A percentile compares a stretch with the other conserved stretches of the same genome.
Evolutionary conservation across 53 echinoderm and acorn worm genomes (phyloP).

Genomic region (Stichopus horrens): DNA sequence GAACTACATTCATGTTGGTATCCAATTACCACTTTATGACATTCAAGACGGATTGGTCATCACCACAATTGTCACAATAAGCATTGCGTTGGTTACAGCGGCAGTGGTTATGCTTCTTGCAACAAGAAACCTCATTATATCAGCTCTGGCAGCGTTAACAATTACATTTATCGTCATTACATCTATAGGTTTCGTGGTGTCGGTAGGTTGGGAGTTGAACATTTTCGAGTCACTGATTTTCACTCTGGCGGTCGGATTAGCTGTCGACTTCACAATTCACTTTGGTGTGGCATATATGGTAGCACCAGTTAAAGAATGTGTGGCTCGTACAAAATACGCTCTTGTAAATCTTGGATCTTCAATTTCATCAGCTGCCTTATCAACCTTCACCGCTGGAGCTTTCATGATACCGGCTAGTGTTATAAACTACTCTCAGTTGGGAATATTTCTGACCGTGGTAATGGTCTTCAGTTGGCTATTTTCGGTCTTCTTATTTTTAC

Average conservation of each 20-base stretch:
- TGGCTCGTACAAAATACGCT: conserved; percentile 58
- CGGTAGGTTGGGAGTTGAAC: conserved; percentile 87
- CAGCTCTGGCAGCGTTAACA: conserved; percentile 65
- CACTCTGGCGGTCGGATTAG: conserved; percentile 78
- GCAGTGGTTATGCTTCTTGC: conserved; percentile 59
- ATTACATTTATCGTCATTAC: conserved; percentile 65
- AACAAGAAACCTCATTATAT: conserved; percentile 70
- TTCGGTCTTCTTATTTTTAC: conserved; percentile 77
- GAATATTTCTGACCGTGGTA: conserved; percentile 69
- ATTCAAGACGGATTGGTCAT: conserved; percentile 67
- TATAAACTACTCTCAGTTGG: conserved; percentile 64
- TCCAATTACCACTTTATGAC: conserved; percentile 67
- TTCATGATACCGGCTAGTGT: conserved; percentile 65
- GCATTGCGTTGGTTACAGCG: conserved; percentile 59
- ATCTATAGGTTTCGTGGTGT: conserved; percentile 69
- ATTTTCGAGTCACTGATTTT: conserved; percentile 78
- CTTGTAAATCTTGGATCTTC: conserved; percentile 63
- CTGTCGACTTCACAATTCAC: conserved; percentile 85
- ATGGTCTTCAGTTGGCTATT: conserved; percentile 77
- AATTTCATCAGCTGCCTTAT: conserved; percentile 76
- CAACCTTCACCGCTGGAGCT: conserved; percentile 82
- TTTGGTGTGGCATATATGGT: conserved; percentile 82
- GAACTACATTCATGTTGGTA: conserved; percentile 33
- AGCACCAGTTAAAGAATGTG: conserved; percentile 64
- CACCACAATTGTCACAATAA: conserved; percentile 64